Conservation (phyloP, 2,797 vertebrate genomes). For the Acropternis orthonyx region DNA sequence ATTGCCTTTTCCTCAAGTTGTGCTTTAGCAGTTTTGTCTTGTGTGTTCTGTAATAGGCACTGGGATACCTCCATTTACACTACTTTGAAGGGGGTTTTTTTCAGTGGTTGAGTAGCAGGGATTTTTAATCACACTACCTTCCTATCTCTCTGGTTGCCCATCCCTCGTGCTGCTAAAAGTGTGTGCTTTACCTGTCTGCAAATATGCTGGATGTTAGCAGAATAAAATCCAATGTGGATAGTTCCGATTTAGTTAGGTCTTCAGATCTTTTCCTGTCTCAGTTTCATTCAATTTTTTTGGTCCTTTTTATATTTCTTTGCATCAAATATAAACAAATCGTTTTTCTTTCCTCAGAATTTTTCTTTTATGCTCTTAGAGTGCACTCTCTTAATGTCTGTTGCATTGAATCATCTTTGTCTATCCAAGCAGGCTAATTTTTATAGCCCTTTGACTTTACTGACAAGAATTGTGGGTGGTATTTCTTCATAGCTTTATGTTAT, state of each 20-base stretch:
- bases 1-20: background rate
- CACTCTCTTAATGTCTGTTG: background rate
- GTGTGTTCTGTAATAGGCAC: background rate
- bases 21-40: background rate
- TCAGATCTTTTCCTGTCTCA: background rate
- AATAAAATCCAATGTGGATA: background rate
- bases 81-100: background rate
- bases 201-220: background rate
- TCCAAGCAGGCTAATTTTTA: background rate
- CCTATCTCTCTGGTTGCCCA: background rate
- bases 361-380: background rate
- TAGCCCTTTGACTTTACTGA: background rate
- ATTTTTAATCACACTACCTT: background rate
- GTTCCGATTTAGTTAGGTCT: background rate
- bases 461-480: background rate
- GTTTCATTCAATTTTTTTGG: background rate
- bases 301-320: background rate
- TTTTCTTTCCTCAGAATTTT: background rate
- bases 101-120: background rate
- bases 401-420: background rate
- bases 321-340: background rate
- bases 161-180: background rate
- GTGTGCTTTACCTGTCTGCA: background rate
- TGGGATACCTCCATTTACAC: background rate
- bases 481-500: background rate